Evolutionary conservation across 2,888 invertebrate species (phyloP).

Genomic region (Synanthedon vespiformis): DNA sequence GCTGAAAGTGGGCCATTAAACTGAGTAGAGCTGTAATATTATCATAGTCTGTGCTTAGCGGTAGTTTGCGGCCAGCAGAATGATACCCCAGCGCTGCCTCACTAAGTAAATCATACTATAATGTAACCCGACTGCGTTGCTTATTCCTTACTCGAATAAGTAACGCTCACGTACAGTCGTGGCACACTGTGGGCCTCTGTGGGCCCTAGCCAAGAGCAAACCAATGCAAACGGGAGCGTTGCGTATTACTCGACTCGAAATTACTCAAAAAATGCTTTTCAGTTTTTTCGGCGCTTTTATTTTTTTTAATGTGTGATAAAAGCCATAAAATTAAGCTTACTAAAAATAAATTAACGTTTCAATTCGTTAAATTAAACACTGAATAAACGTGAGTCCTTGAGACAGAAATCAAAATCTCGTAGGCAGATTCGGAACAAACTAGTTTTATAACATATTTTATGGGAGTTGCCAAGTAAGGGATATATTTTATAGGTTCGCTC

Average conservation of each 20-base stretch:
- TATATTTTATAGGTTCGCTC: constrained; percentile 24
- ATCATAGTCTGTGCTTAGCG: neutral
- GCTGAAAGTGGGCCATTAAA: neutral
- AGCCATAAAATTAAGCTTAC: too few species aligned
- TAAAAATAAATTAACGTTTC: too few species aligned
- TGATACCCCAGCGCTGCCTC: neutral
- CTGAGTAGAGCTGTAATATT: neutral
- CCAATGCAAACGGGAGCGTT: too few species aligned
- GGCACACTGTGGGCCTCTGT: too few species aligned
- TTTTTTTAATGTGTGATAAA: too few species aligned
- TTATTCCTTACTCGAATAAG: neutral
- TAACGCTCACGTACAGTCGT: too few species aligned
- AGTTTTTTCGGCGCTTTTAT: too few species aligned
- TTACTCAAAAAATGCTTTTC: too few species aligned
- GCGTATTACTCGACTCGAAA: too few species aligned
- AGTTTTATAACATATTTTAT: constrained; percentile 26
- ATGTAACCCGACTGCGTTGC: neutral
- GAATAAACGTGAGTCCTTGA: neutral
- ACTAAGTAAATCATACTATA: neutral
- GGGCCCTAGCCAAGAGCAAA: too few species aligned
- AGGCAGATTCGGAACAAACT: neutral
- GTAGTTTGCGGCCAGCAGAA: neutral
- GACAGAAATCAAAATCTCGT: neutral
- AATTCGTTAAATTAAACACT: too few species aligned
- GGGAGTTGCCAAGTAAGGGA: constrained; percentile 30